phyloP scores from a whole-genome alignment of 2,888 invertebrate species.

The Papilio elwesi region DNA sequence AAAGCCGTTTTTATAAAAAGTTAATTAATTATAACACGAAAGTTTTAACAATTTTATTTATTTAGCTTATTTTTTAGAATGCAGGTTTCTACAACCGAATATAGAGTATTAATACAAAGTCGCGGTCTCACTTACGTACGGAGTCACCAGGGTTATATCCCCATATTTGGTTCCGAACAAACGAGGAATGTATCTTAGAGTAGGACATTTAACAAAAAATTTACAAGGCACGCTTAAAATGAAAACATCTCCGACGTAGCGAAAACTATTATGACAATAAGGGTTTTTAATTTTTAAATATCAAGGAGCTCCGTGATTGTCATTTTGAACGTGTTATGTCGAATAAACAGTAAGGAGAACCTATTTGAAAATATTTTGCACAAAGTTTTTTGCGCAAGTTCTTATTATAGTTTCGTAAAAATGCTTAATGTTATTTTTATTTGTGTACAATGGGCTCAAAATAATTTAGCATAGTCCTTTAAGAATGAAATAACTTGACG shows the following conservation, averaged over 20 bases:
- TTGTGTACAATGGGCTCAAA: no score
- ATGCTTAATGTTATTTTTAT: no score
- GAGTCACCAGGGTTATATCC: constrained; percentile 75
- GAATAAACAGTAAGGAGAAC: no score
- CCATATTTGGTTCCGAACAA: constrained; percentile 77
- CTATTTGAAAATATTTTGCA: no score
- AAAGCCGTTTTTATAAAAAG: no score
- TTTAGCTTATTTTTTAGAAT: background rate
- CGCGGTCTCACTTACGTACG: constrained; percentile 62
- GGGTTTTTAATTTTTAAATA: constrained; percentile 5
- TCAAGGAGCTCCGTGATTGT: background rate
- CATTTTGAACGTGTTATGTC: background rate
- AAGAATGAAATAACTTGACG: no score
- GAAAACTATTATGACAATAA: constrained; percentile 1
- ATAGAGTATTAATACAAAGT: background rate
- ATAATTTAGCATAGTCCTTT: no score
- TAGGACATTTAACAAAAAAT: constrained; percentile 64
- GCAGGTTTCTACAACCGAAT: constrained; percentile 1
- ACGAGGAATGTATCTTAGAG: constrained; percentile 70
- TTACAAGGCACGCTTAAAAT: constrained; percentile 25
- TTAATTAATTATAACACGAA: no score
- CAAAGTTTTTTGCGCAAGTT: no score
- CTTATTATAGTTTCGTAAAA: no score
- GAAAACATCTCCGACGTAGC: constrained; percentile 9
- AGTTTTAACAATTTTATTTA: no score